Evolutionary conservation across 2,113 vertebrate species (phyloP).

Genomic region (Raphicerus campestris): DNA sequence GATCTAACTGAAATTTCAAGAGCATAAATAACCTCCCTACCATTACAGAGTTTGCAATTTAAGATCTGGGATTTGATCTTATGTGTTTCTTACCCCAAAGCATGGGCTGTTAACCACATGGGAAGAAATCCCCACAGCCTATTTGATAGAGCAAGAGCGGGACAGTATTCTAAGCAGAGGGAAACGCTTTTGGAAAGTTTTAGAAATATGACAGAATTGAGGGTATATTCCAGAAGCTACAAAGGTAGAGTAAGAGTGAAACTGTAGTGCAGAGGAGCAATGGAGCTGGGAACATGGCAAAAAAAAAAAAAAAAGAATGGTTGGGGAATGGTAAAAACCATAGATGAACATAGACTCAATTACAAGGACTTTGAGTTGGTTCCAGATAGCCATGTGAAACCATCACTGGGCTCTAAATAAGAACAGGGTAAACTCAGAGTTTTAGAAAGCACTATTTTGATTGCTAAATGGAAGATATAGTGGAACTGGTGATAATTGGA

Average conservation of each 20-base stretch:
- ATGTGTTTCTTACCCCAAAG: not conserved
- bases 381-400: not conserved
- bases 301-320: not conserved
- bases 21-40: not conserved
- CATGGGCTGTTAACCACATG: not conserved
- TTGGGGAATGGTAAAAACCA: too few species aligned
- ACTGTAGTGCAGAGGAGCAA: accelerated
- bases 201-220: not conserved
- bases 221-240: not conserved
- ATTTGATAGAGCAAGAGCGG: not conserved
- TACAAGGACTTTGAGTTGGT: not conserved
- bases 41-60: not conserved
- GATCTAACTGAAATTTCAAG: not conserved
- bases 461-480: not conserved
- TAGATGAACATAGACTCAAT: not conserved
- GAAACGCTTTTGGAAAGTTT: not conserved
- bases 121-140: not conserved
- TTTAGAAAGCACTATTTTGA: not conserved
- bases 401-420: not conserved
- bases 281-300: not conserved
- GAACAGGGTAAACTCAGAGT: not conserved
- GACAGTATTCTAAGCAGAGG: not conserved
- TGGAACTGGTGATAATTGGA: not conserved
- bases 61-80: not conserved
- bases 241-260: not conserved